These are phyloP conservation scores for Cavia porcellus DNA, from an alignment of 2,113 vertebrate genomes.

Conservation along the genomic window DNA sequence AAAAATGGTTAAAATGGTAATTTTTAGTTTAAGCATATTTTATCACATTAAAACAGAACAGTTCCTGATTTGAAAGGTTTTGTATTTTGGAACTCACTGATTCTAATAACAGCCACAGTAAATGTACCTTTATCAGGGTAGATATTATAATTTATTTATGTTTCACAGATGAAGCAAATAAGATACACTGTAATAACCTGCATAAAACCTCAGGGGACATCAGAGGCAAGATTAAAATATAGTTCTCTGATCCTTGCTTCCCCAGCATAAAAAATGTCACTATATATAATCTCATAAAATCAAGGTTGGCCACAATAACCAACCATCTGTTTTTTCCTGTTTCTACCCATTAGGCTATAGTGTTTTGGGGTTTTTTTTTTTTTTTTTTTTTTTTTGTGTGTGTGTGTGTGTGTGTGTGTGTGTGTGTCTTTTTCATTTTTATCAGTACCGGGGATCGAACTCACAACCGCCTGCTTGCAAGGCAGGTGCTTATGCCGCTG, in stretches of 20 bases:
- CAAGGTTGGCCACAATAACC: neutral
- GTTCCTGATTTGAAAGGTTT: neutral
- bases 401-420: too few species aligned
- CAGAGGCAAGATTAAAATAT: neutral
- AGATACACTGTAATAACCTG: neutral
- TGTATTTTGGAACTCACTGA: slow-evolving; percentile 47
- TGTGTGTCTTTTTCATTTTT: too few species aligned
- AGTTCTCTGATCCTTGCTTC: neutral
- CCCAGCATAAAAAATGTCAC: neutral
- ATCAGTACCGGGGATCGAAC: too few species aligned
- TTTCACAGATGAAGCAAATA: neutral
- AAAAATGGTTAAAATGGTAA: neutral
- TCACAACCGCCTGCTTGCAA: too few species aligned
- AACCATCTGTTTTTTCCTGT: neutral
- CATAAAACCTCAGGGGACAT: neutral
- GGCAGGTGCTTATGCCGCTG: too few species aligned
- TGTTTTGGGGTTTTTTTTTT: neutral
- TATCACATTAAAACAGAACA: neutral
- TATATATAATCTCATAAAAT: neutral
- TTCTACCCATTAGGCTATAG: neutral
- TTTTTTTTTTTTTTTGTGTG: too few species aligned
- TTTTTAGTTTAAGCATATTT: neutral
- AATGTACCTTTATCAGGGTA: neutral
- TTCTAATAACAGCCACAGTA: neutral
- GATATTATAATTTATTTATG: neutral